Evolutionary conservation across 2,888 invertebrate genomes (phyloP).

Genomic region (Leptura quadrifasciata): DNA sequence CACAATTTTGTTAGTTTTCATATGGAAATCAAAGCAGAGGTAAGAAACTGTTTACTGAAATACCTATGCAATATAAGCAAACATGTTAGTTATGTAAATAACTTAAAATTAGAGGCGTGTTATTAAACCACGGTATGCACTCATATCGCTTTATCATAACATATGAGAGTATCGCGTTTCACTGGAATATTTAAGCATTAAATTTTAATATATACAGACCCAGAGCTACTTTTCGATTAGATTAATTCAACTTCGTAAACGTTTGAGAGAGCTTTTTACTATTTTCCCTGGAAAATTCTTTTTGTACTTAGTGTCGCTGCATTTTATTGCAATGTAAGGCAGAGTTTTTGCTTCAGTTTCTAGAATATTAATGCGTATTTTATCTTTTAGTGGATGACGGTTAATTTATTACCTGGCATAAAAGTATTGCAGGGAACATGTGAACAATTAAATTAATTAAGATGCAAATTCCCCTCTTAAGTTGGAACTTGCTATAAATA

Average conservation of each 20-base stretch:
- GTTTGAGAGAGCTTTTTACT: slow-evolving; percentile 9
- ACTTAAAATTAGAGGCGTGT: slow-evolving; percentile 18
- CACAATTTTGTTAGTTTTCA: neutral
- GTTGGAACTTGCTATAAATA: no score
- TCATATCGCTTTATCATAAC: slow-evolving; percentile 20
- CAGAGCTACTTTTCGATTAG: slow-evolving; percentile 16
- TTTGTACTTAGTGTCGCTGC: slow-evolving; percentile 3
- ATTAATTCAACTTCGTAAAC: slow-evolving; percentile 24
- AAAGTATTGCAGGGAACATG: neutral
- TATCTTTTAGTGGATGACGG: neutral
- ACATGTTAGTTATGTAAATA: slow-evolving; percentile 17
- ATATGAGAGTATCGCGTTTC: slow-evolving; percentile 24
- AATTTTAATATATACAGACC: slow-evolving; percentile 27
- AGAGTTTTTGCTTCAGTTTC: neutral
- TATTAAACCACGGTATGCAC: slow-evolving; percentile 16
- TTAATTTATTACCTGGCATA: neutral
- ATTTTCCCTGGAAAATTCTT: neutral
- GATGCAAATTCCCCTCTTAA: no score
- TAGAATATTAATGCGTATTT: slow-evolving; percentile 3
- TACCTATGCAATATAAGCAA: neutral
- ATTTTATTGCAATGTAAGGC: slow-evolving; percentile 4
- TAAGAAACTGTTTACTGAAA: neutral
- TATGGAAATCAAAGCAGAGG: neutral
- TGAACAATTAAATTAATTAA: slow-evolving; percentile 1
- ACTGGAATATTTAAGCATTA: slow-evolving; percentile 6